These are phyloP conservation scores for Argentina silus DNA, from an alignment of 2,797 vertebrate species.

Conservation along the genomic window DNA sequence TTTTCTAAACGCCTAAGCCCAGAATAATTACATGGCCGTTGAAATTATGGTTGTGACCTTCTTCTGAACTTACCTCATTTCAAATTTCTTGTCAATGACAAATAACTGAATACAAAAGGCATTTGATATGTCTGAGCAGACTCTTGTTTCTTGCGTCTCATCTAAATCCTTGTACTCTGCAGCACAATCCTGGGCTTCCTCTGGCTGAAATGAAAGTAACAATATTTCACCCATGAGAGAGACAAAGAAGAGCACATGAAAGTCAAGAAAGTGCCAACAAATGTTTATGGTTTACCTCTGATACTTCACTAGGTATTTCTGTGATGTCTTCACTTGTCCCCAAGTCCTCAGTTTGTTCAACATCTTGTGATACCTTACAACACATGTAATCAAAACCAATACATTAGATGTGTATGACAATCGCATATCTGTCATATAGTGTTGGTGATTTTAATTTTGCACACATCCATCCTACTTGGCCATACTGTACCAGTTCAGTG, in stretches of 20 bases:
- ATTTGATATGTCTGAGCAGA: constrained; percentile 59
- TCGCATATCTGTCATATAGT: not conserved
- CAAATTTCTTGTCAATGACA: constrained; percentile 81
- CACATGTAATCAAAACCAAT: not conserved
- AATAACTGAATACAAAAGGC: constrained; percentile 86
- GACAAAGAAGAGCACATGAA: not conserved
- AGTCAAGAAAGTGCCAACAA: not conserved
- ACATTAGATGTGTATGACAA: not conserved
- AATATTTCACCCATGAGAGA: not conserved
- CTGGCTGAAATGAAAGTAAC: constrained; percentile 32
- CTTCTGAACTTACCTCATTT: constrained; percentile 77
- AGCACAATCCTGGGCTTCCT: not conserved
- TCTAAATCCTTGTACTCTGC: constrained; percentile 9
- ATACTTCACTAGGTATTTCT: not conserved
- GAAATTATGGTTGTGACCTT: not conserved
- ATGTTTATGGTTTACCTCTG: not conserved
- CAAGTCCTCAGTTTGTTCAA: not conserved
- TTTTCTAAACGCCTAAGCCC: not conserved
- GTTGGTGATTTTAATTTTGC: too few relatives aligned
- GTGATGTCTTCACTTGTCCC: not conserved
- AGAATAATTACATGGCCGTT: not conserved
- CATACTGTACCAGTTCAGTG: not conserved
- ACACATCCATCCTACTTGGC: not conserved
- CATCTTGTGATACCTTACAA: not conserved
- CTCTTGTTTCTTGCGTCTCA: constrained; percentile 32